A percentile compares a stretch with the other conserved stretches of the same genome.
phyloP scores from a whole-genome alignment of 2,888 invertebrate species.

The Leucoptera coffeella region DNA sequence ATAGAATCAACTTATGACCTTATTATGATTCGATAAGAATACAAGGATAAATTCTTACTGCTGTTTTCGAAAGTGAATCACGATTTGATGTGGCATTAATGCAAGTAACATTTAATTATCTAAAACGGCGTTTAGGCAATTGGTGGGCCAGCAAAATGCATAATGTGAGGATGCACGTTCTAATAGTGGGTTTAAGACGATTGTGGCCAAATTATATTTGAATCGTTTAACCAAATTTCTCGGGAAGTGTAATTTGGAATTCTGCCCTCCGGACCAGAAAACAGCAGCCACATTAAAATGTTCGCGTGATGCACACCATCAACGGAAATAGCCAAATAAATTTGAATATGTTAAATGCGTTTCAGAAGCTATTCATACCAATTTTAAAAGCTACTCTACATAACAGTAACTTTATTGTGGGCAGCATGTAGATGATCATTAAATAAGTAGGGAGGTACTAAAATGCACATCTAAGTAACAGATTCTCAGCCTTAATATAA shows the following conservation, averaged over 20 bases:
- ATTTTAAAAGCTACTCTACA: too few relatives aligned
- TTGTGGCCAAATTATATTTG: slow-evolving; percentile 31
- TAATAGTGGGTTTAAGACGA: slow-evolving; percentile 27
- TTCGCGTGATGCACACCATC: slow-evolving; percentile 9
- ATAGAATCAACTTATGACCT: too few relatives aligned
- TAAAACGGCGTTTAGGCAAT: slow-evolving; percentile 30
- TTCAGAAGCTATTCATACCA: too few relatives aligned
- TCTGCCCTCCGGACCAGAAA: slow-evolving; percentile 3
- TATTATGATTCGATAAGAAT: too few relatives aligned
- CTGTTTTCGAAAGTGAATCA: too few relatives aligned
- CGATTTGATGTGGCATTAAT: slow-evolving; percentile 19
- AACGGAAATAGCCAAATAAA: slow-evolving; percentile 1
- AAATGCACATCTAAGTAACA: too few relatives aligned
- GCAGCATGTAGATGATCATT: too few relatives aligned
- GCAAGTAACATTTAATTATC: slow-evolving; percentile 24
- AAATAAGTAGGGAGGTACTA: too few relatives aligned
- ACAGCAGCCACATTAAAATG: slow-evolving; percentile 5
- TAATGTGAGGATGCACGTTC: slow-evolving; percentile 34
- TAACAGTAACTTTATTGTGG: too few relatives aligned
- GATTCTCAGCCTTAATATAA: too few relatives aligned
- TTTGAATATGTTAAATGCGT: background rate
- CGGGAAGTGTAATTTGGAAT: slow-evolving; percentile 20
- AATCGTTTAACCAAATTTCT: slow-evolving; percentile 37
- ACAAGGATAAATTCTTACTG: too few relatives aligned
- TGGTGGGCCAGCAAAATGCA: slow-evolving; percentile 33